Percentiles rank a stretch among this genome's conserved stretches.
Conservation (phyloP, 2,888 invertebrate species). For the Apamea monoglypha region DNA sequence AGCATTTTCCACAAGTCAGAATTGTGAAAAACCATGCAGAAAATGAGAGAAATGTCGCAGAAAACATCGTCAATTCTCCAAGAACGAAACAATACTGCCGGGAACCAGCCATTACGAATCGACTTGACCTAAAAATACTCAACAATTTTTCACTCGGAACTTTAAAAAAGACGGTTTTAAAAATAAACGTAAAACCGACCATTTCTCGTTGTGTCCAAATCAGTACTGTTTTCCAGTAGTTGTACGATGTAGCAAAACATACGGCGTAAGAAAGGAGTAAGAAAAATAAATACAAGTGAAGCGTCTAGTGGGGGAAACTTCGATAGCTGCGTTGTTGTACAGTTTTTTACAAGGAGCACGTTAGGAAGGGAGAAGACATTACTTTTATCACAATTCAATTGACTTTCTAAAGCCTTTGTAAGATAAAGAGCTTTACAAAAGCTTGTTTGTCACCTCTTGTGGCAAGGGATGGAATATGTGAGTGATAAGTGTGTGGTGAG, state of each 20-base stretch:
- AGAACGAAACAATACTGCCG: slow-evolving; percentile 58
- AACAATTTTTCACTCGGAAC: slow-evolving; percentile 64
- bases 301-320: slow-evolving; percentile 55
- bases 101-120: slow-evolving; percentile 57
- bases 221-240: slow-evolving; percentile 55
- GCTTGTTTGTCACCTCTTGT: neutral
- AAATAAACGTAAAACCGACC: slow-evolving; percentile 59
- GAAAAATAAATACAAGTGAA: slow-evolving; percentile 57
- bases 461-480: neutral
- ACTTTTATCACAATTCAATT: slow-evolving; percentile 7
- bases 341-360: slow-evolving; percentile 24
- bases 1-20: slow-evolving; percentile 14
- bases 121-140: slow-evolving; percentile 64
- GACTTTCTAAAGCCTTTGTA: neutral
- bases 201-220: slow-evolving; percentile 64
- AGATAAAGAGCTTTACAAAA: neutral
- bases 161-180: slow-evolving; percentile 57
- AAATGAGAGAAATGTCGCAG: slow-evolving; percentile 49
- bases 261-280: slow-evolving; percentile 44
- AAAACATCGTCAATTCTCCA: slow-evolving; percentile 58
- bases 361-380: neutral
- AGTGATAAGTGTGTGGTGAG: neutral
- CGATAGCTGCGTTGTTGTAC: slow-evolving; percentile 55
- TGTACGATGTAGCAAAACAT: slow-evolving; percentile 54
- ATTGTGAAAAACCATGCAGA: slow-evolving; percentile 41